Evolutionary conservation across 2,888 invertebrate species (phyloP).

Genomic region (Invenusta paracnida): DNA sequence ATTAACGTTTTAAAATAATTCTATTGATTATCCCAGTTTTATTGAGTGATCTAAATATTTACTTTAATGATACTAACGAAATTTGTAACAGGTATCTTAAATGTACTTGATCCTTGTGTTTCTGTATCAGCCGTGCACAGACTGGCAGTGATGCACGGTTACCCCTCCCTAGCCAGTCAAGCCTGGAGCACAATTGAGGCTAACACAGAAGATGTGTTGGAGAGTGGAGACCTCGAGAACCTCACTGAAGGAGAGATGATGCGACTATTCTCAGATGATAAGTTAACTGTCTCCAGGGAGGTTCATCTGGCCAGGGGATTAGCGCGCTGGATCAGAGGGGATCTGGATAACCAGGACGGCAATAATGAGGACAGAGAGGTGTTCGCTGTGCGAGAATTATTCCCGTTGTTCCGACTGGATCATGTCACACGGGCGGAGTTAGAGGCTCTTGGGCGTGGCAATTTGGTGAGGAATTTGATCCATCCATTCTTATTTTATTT

Average conservation of each 20-base stretch:
- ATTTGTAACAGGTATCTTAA: too few relatives aligned
- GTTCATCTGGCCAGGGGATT: not conserved
- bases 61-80: too few relatives aligned
- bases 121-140: not conserved
- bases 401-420: not conserved
- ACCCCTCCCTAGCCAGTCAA: not conserved
- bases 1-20: too few relatives aligned
- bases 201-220: not conserved
- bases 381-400: not conserved
- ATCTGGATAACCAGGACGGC: not conserved
- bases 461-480: not conserved
- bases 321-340: not conserved
- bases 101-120: too few relatives aligned
- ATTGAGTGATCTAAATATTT: too few relatives aligned
- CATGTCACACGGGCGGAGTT: constrained; percentile 8
- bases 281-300: not conserved
- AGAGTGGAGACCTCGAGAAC: not conserved
- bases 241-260: not conserved
- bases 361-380: not conserved
- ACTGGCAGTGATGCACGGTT: not conserved
- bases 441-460: not conserved
- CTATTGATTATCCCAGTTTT: too few relatives aligned
- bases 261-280: not conserved
- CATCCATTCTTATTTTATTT: too few relatives aligned
- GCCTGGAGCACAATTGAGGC: not conserved